These are phyloP conservation scores for Acleris emargana DNA, from an alignment of 2,888 invertebrate species.

Conservation along the genomic window DNA sequence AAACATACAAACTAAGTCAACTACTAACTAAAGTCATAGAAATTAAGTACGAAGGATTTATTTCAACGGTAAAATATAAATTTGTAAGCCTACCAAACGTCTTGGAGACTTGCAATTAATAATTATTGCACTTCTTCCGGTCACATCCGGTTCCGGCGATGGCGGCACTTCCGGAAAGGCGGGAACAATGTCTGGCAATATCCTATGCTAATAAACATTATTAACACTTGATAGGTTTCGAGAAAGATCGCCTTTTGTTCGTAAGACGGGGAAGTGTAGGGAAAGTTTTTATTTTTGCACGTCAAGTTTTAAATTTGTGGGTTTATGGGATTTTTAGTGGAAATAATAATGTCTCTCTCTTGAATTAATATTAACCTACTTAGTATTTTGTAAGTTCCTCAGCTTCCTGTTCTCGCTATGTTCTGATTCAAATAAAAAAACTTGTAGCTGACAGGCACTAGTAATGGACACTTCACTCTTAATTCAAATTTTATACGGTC, in stretches of 20 bases:
- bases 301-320: too few species aligned
- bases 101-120: conserved; percentile 73
- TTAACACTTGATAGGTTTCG: conserved; percentile 46
- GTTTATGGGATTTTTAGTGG: too few species aligned
- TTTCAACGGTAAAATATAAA: conserved; percentile 12
- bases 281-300: neutral
- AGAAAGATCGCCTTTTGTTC: conserved; percentile 25
- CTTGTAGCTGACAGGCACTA: too few species aligned
- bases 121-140: conserved; percentile 81
- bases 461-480: too few species aligned
- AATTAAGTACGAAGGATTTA: neutral
- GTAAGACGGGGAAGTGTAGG: conserved; percentile 12
- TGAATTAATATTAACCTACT: too few species aligned
- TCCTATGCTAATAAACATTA: conserved; percentile 61
- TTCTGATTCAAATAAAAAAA: too few species aligned
- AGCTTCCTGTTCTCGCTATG: too few species aligned
- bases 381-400: too few species aligned
- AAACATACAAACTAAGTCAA: neutral
- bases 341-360: too few species aligned
- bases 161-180: conserved; percentile 59
- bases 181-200: conserved; percentile 52
- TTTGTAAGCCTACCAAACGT: conserved; percentile 41
- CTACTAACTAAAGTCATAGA: neutral
- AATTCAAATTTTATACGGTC: too few species aligned
- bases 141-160: conserved; percentile 57